Base-by-base conservation (phyloP, 1,140 invertebrate species). In the Callitettix versicolor region DNA sequence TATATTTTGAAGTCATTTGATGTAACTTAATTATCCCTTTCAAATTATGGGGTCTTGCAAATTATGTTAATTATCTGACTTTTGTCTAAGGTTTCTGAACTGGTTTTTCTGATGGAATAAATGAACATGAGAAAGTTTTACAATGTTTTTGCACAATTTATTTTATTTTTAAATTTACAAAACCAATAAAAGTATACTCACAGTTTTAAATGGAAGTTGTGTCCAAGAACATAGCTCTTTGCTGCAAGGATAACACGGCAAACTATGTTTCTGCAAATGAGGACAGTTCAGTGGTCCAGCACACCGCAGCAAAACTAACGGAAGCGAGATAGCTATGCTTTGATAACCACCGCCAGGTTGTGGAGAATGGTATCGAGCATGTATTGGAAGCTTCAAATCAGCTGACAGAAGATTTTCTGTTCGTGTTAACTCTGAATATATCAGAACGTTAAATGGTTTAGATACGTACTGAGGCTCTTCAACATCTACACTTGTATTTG, bases 321-420 rank as follows among this genome's bases (percentile, higher is more conserved):
- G 50, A 36, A 21, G 26, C 1, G 30, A 15, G 3, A 52, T 52
- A 20, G 12, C 41, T 11, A 53, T 44, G 22, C 18, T 26, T 26
- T 44, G 20, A n/a, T 53, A 53, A 18, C 52, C 52, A 3, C 52
- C 52, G 0, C 36, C 52, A 12, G 30, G 11, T 5, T 22, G 18
- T 0, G 52, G 52, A n/a, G 40, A 24, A 33, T 53, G 52, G 30
- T 53, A 53, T 7, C 50, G 34, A n/a, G 38, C 40, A 33, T 53
- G 52, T 6, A 53, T 41, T n/a, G 52, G 52, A 5, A 53, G 22
- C 20, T 20, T 22, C 9, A 53, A 18, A 4, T 38, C n/a, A 53
- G 52, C 52, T 3, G 42, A 42, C 2, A 53, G 40, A 26, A 53
- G 21, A 20, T 53, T 53, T 20, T 44, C 52, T 15, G 52, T 38